Evolutionary conservation across 2,113 vertebrate genomes (phyloP).

Genomic region (Opisthocomus hoazin): DNA sequence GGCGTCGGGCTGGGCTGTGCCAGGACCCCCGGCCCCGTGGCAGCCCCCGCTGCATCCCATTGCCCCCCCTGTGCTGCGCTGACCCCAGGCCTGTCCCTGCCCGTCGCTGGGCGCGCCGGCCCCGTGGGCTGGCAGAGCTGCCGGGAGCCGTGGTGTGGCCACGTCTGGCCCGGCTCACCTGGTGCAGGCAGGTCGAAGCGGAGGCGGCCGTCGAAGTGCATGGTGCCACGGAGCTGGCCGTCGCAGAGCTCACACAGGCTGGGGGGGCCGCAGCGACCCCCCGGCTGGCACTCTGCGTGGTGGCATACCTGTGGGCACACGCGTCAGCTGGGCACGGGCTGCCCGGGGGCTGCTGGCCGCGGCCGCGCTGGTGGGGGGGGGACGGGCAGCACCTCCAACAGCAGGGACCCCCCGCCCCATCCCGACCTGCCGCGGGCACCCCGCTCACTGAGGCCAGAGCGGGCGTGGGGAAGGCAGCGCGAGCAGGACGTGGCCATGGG

Average conservation of each 20-base stretch:
- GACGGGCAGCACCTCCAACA: accelerated
- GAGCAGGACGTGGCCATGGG: accelerated
- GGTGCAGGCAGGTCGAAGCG: constrained; percentile 86
- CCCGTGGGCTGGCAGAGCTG: accelerated
- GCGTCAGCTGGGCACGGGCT: accelerated
- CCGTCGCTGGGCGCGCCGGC: accelerated
- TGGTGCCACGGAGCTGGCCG: constrained; percentile 79
- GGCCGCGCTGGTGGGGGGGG: neutral
- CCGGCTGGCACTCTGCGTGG: constrained; percentile 84
- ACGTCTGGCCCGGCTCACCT: constrained; percentile 63
- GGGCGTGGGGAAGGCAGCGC: accelerated
- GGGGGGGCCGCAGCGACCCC: constrained; percentile 80
- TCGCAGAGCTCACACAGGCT: constrained; percentile 89
- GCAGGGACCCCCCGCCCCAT: neutral
- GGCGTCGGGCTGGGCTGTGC: neutral
- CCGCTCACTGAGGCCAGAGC: accelerated
- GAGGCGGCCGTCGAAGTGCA: constrained; percentile 87
- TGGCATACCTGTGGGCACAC: constrained; percentile 80
- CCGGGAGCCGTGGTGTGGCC: accelerated
- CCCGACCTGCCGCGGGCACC: accelerated
- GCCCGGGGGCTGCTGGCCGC: accelerated
- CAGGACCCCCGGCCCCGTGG: accelerated
- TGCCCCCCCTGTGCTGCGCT: neutral
- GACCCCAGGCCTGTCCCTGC: accelerated
- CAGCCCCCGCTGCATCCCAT: neutral